These are phyloP conservation scores for Smittia aterrima DNA, from an alignment of 2,888 invertebrate genomes.

Conservation along the genomic window DNA sequence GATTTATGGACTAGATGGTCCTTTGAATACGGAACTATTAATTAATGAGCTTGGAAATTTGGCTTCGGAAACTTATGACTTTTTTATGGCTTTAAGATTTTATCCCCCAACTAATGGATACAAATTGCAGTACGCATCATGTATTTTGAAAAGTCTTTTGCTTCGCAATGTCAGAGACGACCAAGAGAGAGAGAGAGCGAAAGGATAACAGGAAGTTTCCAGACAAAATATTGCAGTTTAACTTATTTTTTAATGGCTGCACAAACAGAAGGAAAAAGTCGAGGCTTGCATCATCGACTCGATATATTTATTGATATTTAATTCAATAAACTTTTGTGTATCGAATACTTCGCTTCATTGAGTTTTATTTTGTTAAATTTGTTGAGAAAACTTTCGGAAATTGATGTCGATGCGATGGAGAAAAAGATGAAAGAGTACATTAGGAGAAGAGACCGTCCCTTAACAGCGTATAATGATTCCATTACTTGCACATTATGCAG, in stretches of 20 bases:
- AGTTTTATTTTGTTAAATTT: background rate
- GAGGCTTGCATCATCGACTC: background rate
- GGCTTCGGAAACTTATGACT: conserved; percentile 2
- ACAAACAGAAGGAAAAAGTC: background rate
- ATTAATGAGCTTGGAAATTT: background rate
- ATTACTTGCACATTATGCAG: conserved; percentile 7
- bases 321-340: conserved; percentile 30
- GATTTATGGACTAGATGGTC: background rate
- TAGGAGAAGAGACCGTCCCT: background rate
- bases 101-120: conserved; percentile 24
- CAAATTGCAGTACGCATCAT: conserved; percentile 39
- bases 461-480: background rate
- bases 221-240: conserved; percentile 39
- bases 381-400: background rate
- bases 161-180: background rate
- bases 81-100: conserved; percentile 11
- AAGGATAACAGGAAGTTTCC: conserved; percentile 33
- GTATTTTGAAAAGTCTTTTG: background rate
- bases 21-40: background rate
- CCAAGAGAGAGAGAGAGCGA: background rate
- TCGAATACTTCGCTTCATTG: conserved; percentile 25
- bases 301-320: conserved; percentile 33
- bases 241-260: conserved; percentile 20
- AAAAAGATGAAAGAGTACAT: background rate
- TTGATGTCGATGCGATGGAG: background rate